Evolutionary conservation across 2,888 invertebrate genomes (phyloP).

Genomic region (Podabrus alpinus): DNA sequence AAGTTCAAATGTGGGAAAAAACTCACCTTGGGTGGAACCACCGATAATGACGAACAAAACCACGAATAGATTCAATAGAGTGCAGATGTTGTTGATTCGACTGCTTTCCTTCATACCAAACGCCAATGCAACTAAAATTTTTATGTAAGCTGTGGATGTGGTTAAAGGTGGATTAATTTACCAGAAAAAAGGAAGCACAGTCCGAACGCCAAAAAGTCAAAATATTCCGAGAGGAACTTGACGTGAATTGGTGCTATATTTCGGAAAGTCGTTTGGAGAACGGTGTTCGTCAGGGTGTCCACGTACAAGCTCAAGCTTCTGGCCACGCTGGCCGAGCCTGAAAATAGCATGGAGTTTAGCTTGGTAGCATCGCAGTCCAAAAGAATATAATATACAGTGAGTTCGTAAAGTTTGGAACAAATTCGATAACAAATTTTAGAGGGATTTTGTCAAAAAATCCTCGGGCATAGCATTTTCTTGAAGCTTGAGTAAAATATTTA

Average conservation of each 20-base stretch:
- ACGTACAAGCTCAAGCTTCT: constrained; percentile 78
- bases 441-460: too few relatives aligned
- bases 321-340: constrained; percentile 81
- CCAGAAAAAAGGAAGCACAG: constrained; percentile 73
- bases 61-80: constrained; percentile 78
- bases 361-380: too few relatives aligned
- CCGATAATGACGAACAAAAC: constrained; percentile 82
- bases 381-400: too few relatives aligned
- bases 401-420: too few relatives aligned
- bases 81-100: constrained; percentile 84
- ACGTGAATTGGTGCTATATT: constrained; percentile 69
- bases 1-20: not conserved
- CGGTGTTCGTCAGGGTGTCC: constrained; percentile 68
- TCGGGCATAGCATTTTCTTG: too few relatives aligned
- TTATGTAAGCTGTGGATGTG: not conserved
- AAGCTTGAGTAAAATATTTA: too few relatives aligned
- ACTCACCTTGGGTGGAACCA: constrained; percentile 72
- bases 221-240: constrained; percentile 69
- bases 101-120: constrained; percentile 90
- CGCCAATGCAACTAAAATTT: constrained; percentile 67
- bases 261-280: constrained; percentile 66
- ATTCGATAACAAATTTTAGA: too few relatives aligned
- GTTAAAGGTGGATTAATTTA: constrained; percentile 46
- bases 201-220: constrained; percentile 76
- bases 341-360: too few relatives aligned